Evolutionary conservation across 2,888 invertebrate genomes (phyloP), one percentile per base, ranked within the genome.

Genomic region (Caradrina kadenii): DNA sequence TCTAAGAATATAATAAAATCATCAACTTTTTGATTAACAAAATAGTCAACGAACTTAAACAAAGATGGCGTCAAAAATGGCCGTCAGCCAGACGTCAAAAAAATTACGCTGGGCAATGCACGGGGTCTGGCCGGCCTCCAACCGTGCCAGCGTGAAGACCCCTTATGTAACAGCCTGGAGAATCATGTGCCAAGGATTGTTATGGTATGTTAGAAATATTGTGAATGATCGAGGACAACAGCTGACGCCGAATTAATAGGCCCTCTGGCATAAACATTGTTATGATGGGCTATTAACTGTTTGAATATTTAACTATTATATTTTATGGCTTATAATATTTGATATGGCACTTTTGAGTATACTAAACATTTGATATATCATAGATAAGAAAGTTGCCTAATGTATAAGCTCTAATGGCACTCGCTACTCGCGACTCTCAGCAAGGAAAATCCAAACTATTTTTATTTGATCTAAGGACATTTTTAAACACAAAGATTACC

Each of bases 21-120:
- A 52, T 55, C 48, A 60, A 56, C 42, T 61, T 48, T 64, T 35
- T 10, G 1, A 56, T 35, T 45, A 63, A 66, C 63, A 62, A 73
- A 72, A 79, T 86, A 86, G 88, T 89, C 88, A 91, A 88, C 87
- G 89, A 90, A 90, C 91, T 86, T 88, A 87, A 82, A 79, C 86
- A 81, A 86, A 86, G 83, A 83, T 82, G 82, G 83, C 83, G 70
- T 68, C 63, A 50, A 87, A 87, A 83, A 92, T 93, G 93, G 93
- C 93, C 68, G 83, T 70, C 81, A 78, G 89, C 92, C 93, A 93
- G 91, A 88, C 88, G 86, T 87, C 86, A 88, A 88, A 91, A 91
- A 92, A 91, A 89, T 81, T 82, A 83, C 77, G 81, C 78, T 88
- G 88, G 88, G 83, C 87, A 90, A 86, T 90, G 88, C 86, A 89